Conservation (phyloP, 2,888 invertebrate genomes). For the Lasioglossum morio region DNA sequence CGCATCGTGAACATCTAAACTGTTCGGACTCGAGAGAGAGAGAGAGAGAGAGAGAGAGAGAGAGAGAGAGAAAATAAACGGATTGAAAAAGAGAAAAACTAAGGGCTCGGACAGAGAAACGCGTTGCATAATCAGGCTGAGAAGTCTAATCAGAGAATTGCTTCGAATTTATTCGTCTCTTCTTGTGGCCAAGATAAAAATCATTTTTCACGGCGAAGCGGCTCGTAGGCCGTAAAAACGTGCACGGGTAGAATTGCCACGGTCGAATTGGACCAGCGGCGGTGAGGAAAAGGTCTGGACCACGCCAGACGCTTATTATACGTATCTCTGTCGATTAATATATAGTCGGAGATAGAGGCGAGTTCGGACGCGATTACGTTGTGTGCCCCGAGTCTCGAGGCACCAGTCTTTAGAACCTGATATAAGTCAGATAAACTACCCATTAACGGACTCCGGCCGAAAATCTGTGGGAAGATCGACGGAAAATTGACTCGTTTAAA, state of each 20-base stretch:
- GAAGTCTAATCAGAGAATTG: not conserved
- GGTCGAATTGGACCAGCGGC: not conserved
- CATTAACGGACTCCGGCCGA: not conserved
- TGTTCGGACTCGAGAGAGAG: not conserved
- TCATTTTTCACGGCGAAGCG: slow-evolving; percentile 6
- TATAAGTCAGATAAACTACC: slow-evolving; percentile 32
- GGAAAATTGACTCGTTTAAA: not conserved
- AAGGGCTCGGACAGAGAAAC: not conserved
- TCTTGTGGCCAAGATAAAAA: slow-evolving; percentile 14
- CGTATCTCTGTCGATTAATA: slow-evolving; percentile 47
- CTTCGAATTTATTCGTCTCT: slow-evolving; percentile 4
- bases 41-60: not conserved
- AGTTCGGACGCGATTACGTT: slow-evolving; percentile 20
- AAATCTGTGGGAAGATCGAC: not conserved
- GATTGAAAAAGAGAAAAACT: not conserved
- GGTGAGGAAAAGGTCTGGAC: slow-evolving; percentile 14
- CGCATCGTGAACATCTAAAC: slow-evolving; percentile 7
- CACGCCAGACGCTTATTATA: slow-evolving; percentile 37
- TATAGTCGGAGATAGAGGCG: slow-evolving; percentile 42
- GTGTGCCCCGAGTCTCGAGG: not conserved
- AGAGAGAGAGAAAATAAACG: too few species aligned
- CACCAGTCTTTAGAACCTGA: slow-evolving; percentile 42
- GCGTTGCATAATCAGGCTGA: not conserved
- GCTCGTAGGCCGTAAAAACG: slow-evolving; percentile 21
- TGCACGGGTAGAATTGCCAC: not conserved